Percentiles rank a stretch among this genome's conserved stretches.
These are phyloP conservation scores for Botia almorhae DNA, from an alignment of 2,797 vertebrate species.

Conservation along the genomic window DNA sequence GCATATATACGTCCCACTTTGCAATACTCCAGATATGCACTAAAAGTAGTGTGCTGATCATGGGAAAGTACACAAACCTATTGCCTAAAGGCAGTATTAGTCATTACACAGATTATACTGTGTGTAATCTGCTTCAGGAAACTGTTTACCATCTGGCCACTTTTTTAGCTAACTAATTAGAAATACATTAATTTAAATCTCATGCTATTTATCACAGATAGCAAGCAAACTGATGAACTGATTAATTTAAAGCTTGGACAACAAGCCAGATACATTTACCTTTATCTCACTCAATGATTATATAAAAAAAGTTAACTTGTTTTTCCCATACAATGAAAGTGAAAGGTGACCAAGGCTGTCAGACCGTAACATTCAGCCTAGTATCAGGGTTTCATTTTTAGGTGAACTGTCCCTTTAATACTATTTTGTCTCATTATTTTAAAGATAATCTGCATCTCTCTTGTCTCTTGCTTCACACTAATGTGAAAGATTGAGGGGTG, in stretches of 20 bases:
- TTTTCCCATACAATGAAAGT: too few relatives aligned
- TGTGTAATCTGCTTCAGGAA: too few relatives aligned
- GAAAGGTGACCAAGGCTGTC: too few relatives aligned
- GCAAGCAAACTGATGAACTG: too few relatives aligned
- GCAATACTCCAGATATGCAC: not conserved
- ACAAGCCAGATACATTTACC: not conserved
- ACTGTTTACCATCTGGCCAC: not conserved
- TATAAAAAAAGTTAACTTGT: too few relatives aligned
- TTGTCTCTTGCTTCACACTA: conserved; percentile 11
- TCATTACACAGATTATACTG: not conserved
- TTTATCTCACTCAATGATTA: not conserved
- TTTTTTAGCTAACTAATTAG: not conserved
- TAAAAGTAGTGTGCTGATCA: not conserved
- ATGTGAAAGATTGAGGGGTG: conserved; percentile 8
- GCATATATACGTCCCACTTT: not conserved
- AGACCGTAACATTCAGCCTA: too few relatives aligned
- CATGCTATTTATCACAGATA: not conserved
- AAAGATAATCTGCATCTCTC: not conserved
- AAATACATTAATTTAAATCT: not conserved
- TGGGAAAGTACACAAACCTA: not conserved
- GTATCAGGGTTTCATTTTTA: not conserved
- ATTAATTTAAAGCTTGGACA: not conserved
- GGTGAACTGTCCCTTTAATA: not conserved
- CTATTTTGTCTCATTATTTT: not conserved
- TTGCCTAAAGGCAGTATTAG: not conserved